These are phyloP conservation scores for Eremophila alpestris DNA, from an alignment of 2,797 vertebrate species.

Conservation along the genomic window DNA sequence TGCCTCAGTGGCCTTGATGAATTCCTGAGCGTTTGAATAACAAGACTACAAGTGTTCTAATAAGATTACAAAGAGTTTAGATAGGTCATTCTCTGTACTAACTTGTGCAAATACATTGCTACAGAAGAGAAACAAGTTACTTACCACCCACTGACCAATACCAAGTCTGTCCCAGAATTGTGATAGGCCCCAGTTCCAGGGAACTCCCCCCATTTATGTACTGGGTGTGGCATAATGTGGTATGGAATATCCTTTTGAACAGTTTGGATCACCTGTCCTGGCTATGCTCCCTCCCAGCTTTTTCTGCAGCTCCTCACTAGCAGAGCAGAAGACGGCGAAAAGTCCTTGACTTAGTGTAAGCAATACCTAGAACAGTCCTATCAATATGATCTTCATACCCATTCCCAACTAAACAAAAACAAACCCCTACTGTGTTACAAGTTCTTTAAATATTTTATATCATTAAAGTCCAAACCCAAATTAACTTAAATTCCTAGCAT, in stretches of 20 bases:
- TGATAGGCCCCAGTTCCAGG: not conserved
- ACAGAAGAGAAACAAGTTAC: not conserved
- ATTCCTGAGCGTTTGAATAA: too few relatives aligned
- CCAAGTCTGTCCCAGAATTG: not conserved
- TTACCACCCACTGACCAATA: not conserved
- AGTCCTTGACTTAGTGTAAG: not conserved
- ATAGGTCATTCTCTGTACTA: too few relatives aligned
- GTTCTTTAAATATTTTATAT: not conserved
- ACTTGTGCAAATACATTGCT: too few relatives aligned
- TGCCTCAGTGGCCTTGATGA: too few relatives aligned
- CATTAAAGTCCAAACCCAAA: not conserved
- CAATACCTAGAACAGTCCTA: not conserved
- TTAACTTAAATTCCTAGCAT: not conserved
- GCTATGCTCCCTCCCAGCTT: not conserved
- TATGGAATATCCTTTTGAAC: not conserved
- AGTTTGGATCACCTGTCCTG: not conserved
- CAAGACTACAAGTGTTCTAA: too few relatives aligned
- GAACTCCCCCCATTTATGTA: not conserved
- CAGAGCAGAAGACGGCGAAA: not conserved
- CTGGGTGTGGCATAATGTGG: not conserved
- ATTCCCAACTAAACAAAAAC: not conserved
- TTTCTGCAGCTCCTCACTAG: not conserved
- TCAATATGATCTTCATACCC: not conserved
- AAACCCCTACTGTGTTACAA: not conserved
- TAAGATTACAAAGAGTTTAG: too few relatives aligned